These are phyloP conservation scores for Apocheima hispidaria DNA, from an alignment of 2,888 invertebrate genomes.

Conservation along the genomic window DNA sequence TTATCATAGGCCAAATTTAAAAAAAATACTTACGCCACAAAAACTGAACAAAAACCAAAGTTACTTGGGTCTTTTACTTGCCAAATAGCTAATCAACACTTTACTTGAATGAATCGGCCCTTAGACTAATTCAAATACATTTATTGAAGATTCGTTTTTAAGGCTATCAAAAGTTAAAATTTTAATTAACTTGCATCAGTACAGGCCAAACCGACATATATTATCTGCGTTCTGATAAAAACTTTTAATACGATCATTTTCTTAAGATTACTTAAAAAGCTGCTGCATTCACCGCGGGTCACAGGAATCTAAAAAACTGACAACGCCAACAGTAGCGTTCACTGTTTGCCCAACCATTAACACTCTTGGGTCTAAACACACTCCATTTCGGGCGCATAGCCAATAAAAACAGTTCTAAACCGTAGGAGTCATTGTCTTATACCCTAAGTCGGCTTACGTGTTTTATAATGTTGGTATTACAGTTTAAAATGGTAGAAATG, in stretches of 20 bases:
- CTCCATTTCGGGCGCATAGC: slow-evolving; percentile 19
- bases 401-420: slow-evolving; percentile 63
- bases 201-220: too few species aligned
- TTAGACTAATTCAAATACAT: too few species aligned
- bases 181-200: too few species aligned
- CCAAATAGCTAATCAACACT: too few species aligned
- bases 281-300: slow-evolving; percentile 6
- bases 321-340: slow-evolving; percentile 57
- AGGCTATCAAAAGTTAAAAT: too few species aligned
- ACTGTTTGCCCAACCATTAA: slow-evolving; percentile 68
- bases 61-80: too few species aligned
- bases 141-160: too few species aligned
- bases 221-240: too few species aligned
- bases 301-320: slow-evolving; percentile 25
- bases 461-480: slow-evolving; percentile 33
- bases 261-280: background rate
- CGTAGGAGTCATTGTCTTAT: slow-evolving; percentile 53
- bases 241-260: background rate
- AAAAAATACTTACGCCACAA: too few species aligned
- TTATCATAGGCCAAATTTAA: too few species aligned
- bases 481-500: slow-evolving; percentile 44
- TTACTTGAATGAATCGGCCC: too few species aligned
- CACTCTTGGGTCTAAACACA: slow-evolving; percentile 63
- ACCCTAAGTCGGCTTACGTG: slow-evolving; percentile 32
- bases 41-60: too few species aligned